Evolutionary conservation across 2,888 invertebrate genomes (phyloP).

Genomic region (Netelia virgata): DNA sequence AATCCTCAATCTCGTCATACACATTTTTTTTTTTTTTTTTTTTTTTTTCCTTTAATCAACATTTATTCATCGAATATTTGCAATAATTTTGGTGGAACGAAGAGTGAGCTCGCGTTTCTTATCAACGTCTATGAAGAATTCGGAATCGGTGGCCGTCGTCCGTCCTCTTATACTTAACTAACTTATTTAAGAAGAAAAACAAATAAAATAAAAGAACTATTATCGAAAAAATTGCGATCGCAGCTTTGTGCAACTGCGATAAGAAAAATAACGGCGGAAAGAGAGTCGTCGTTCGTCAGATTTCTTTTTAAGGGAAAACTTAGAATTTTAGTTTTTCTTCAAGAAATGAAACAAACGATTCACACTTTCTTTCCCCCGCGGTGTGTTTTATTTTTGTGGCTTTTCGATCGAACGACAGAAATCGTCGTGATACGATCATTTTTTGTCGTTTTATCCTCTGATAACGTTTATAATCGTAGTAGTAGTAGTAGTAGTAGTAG

Average conservation of each 20-base stretch:
- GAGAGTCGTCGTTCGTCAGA: conserved; percentile 51
- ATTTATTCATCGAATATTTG: conserved; percentile 13
- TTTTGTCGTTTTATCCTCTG: conserved; percentile 50
- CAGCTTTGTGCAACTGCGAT: conserved; percentile 41
- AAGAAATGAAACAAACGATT: conserved; percentile 34
- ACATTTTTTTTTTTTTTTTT: not conserved
- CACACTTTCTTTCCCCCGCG: conserved; percentile 60
- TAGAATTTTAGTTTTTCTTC: not conserved
- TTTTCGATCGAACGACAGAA: conserved; percentile 56
- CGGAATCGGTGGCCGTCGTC: conserved; percentile 72
- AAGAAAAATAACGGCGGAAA: conserved; percentile 44
- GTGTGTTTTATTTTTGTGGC: conserved; percentile 9
- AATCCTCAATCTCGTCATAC: conserved; percentile 54
- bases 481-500: conserved; percentile 44
- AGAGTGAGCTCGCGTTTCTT: conserved; percentile 19
- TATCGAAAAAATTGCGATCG: conserved; percentile 56
- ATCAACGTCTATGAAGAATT: conserved; percentile 26
- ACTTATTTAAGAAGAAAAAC: conserved; percentile 77
- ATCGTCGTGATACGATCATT: not conserved
- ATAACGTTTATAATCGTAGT: conserved; percentile 34
- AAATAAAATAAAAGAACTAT: conserved; percentile 26
- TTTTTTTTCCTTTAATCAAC: not conserved
- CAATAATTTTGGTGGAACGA: conserved; percentile 7
- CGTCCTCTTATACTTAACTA: conserved; percentile 75
- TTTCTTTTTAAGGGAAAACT: not conserved